Conservation (phyloP, 2,888 invertebrate species). For the Xestia xanthographa region DNA sequence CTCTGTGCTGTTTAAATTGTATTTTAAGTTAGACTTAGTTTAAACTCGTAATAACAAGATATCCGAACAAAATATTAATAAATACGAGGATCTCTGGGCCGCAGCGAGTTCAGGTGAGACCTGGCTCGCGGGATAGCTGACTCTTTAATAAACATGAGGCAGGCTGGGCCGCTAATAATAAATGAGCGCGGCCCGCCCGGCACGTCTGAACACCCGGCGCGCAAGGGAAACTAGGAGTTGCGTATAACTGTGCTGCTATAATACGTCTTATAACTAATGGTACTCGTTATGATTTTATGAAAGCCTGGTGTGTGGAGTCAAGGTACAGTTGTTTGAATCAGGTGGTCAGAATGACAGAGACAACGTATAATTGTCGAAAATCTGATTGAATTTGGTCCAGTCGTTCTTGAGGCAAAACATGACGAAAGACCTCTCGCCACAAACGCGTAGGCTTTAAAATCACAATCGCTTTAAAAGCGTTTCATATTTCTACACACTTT, state of each 20-base stretch:
- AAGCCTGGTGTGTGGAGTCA: slow-evolving; percentile 43
- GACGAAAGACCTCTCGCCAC: background rate
- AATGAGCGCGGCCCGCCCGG: slow-evolving; percentile 74
- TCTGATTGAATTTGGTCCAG: background rate
- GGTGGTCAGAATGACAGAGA: background rate
- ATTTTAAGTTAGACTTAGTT: slow-evolving; percentile 24
- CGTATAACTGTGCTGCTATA: slow-evolving; percentile 56
- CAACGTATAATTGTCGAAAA: background rate
- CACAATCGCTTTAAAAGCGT: too few species aligned
- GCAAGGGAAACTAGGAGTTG: slow-evolving; percentile 61
- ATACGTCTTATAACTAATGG: slow-evolving; percentile 63
- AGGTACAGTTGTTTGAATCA: slow-evolving; percentile 14
- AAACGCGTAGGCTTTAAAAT: background rate
- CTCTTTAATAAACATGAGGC: slow-evolving; percentile 83
- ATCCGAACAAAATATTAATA: slow-evolving; percentile 70
- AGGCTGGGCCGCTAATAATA: slow-evolving; percentile 80
- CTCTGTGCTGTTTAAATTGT: background rate
- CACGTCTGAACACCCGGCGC: slow-evolving; percentile 68
- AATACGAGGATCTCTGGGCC: slow-evolving; percentile 67
- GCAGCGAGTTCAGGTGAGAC: slow-evolving; percentile 76
- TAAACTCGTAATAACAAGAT: slow-evolving; percentile 43
- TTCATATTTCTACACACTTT: too few species aligned
- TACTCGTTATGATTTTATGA: slow-evolving; percentile 61
- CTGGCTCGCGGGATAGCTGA: slow-evolving; percentile 72
- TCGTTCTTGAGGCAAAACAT: background rate